These are phyloP conservation scores for Diorhabda sublineata DNA, from an alignment of 1,140 invertebrate species.

Conservation along the genomic window DNA sequence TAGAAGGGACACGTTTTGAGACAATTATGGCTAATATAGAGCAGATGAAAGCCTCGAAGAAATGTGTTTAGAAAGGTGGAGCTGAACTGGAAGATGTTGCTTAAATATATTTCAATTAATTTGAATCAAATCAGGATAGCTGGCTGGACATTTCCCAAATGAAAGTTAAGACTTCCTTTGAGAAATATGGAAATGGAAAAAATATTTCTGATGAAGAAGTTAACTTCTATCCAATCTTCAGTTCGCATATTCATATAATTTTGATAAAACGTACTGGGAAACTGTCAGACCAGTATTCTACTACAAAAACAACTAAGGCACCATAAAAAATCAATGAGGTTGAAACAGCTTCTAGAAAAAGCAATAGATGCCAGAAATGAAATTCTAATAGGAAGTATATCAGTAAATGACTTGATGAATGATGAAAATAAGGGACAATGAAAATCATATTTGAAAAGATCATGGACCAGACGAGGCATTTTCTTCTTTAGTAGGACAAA, in stretches of 20 bases:
- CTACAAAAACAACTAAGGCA: constrained; percentile 48
- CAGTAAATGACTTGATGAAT: constrained; percentile 68
- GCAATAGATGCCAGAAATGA: constrained; percentile 76
- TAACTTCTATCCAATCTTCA: constrained; percentile 73
- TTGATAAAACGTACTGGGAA: constrained; percentile 66
- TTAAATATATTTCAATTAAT: constrained; percentile 63
- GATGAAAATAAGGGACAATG: constrained; percentile 73
- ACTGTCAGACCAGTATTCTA: constrained; percentile 75
- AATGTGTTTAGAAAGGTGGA: constrained; percentile 51
- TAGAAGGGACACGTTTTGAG: too few relatives aligned
- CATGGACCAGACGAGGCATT: constrained; percentile 90
- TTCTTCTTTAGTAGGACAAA: constrained; percentile 76
- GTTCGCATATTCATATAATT: constrained; percentile 67
- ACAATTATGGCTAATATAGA: too few relatives aligned
- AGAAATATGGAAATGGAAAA: constrained; percentile 81
- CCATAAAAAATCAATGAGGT: constrained; percentile 60
- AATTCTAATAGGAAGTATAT: constrained; percentile 73
- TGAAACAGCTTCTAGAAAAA: constrained; percentile 72
- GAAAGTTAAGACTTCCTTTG: constrained; percentile 72
- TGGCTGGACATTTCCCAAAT: constrained; percentile 75
- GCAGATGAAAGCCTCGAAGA: too few relatives aligned
- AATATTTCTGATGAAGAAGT: constrained; percentile 79
- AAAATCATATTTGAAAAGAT: constrained; percentile 77
- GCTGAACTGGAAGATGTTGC: constrained; percentile 59
- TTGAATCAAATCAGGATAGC: constrained; percentile 76